Percentiles rank a stretch among this genome's conserved stretches.
phyloP scores from a whole-genome alignment of 2,888 invertebrate genomes.

The Patella caerulea region DNA sequence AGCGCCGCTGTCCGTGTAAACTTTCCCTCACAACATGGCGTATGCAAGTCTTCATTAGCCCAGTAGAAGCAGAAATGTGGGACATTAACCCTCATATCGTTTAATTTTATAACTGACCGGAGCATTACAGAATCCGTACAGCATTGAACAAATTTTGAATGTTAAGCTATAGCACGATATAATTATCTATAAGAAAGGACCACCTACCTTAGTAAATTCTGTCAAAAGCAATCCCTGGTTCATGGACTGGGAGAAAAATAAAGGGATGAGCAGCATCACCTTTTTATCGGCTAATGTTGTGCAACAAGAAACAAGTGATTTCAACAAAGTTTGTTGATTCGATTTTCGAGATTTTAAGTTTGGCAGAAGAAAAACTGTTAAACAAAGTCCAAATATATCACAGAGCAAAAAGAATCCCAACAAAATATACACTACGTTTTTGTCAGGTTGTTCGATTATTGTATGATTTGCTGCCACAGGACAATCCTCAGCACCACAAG shows the following conservation, averaged over 20 bases:
- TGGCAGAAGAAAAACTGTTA: slow-evolving; percentile 46
- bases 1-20: no score
- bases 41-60: no score
- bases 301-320: slow-evolving; percentile 41
- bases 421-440: slow-evolving; percentile 47
- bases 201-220: slow-evolving; percentile 63
- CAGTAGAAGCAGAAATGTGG: no score
- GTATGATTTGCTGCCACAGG: slow-evolving; percentile 32
- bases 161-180: no score
- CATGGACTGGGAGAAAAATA: slow-evolving; percentile 59
- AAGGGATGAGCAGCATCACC: slow-evolving; percentile 55
- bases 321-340: slow-evolving; percentile 22
- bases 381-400: slow-evolving; percentile 48
- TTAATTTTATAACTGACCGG: no score
- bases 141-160: no score
- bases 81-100: no score
- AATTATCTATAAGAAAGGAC: background rate
- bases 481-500: slow-evolving; percentile 57
- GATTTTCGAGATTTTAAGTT: slow-evolving; percentile 31
- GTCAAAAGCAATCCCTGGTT: slow-evolving; percentile 61
- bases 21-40: no score
- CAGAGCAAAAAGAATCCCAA: slow-evolving; percentile 51
- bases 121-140: no score
- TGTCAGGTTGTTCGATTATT: slow-evolving; percentile 40
- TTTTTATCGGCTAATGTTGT: slow-evolving; percentile 39